phyloP scores from a whole-genome alignment of 1,140 invertebrate genomes.

The Reticulitermes speratus region DNA sequence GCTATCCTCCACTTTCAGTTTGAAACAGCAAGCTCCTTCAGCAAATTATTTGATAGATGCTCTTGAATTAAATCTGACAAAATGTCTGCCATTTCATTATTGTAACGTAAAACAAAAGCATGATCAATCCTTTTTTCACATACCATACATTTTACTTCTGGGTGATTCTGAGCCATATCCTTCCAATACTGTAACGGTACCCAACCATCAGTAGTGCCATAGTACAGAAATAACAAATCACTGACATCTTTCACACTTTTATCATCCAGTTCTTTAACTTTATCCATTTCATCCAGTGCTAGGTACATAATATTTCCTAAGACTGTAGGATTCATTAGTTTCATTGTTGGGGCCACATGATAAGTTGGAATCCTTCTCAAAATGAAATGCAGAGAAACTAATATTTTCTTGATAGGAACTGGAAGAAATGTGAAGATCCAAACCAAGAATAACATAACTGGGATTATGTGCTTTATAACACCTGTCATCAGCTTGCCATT shows the following conservation, averaged over 20 bases:
- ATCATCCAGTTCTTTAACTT: slow-evolving; percentile 59
- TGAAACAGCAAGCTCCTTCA: too few species aligned
- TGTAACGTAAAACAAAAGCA: slow-evolving; percentile 69
- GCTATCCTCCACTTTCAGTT: too few species aligned
- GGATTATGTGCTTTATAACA: slow-evolving; percentile 54
- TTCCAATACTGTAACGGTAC: slow-evolving; percentile 65
- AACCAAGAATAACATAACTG: slow-evolving; percentile 55
- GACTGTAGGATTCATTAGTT: slow-evolving; percentile 54
- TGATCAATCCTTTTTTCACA: slow-evolving; percentile 67
- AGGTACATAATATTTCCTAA: slow-evolving; percentile 58
- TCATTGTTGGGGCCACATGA: slow-evolving; percentile 48
- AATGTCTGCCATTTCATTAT: slow-evolving; percentile 60
- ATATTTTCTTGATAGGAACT: slow-evolving; percentile 47
- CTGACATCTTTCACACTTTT: slow-evolving; percentile 51
- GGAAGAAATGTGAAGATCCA: slow-evolving; percentile 63
- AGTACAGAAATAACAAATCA: slow-evolving; percentile 69
- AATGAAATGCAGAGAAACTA: slow-evolving; percentile 54
- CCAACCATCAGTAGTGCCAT: slow-evolving; percentile 74
- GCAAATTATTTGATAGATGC: neutral
- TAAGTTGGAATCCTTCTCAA: slow-evolving; percentile 41
- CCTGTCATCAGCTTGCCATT: slow-evolving; percentile 64
- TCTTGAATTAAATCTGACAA: slow-evolving; percentile 55
- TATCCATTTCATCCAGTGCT: slow-evolving; percentile 63
- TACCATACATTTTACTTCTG: slow-evolving; percentile 61
- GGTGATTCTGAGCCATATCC: slow-evolving; percentile 59